These are phyloP conservation scores for Halcyon leucocephala DNA, from an alignment of 2,797 vertebrate species.

Conservation along the genomic window DNA sequence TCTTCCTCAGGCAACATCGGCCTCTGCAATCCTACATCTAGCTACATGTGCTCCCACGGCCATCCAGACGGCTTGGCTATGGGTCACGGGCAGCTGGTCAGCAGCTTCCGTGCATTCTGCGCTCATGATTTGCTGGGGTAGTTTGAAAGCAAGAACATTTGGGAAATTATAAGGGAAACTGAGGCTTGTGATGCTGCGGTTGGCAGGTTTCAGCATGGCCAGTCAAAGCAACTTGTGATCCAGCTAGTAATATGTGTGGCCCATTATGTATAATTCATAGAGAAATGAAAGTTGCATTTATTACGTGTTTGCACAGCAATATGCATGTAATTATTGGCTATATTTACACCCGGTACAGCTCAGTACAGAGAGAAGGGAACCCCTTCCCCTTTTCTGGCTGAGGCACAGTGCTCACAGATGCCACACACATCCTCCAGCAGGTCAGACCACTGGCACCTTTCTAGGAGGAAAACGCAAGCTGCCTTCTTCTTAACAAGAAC, in stretches of 20 bases:
- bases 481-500: neutral
- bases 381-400: neutral
- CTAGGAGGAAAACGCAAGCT: neutral
- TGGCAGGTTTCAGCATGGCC: neutral
- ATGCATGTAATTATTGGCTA: neutral
- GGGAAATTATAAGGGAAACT: neutral
- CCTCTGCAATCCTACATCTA: neutral
- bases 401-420: neutral
- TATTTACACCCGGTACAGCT: neutral
- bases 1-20: neutral
- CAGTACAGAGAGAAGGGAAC: neutral
- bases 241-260: neutral
- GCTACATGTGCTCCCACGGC: rapidly evolving
- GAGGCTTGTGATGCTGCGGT: neutral
- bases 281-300: neutral
- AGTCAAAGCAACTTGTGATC: neutral
- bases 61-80: neutral
- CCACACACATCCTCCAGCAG: rapidly evolving
- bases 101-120: rapidly evolving
- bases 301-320: neutral
- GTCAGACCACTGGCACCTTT: neutral
- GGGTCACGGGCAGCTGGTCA: neutral
- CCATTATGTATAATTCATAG: rapidly evolving
- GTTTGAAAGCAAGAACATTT: neutral
- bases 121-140: rapidly evolving